These are phyloP conservation scores for Lumbricus terrestris DNA, from an alignment of 2,888 invertebrate species.

Conservation along the genomic window DNA sequence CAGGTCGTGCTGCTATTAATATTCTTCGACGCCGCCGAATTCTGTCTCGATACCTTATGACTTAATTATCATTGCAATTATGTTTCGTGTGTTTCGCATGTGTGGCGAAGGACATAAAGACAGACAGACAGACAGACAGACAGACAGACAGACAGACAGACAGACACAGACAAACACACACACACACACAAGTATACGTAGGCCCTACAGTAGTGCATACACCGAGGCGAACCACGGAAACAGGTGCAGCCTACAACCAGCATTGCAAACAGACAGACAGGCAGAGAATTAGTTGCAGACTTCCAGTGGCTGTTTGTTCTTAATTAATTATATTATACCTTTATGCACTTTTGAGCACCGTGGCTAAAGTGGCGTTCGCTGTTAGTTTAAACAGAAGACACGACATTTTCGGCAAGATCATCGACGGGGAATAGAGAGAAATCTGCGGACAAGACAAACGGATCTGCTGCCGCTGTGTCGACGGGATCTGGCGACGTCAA, in stretches of 20 bases:
- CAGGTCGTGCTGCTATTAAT: neutral
- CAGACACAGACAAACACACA: neutral
- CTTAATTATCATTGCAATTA: slow-evolving; percentile 16
- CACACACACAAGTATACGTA: no score
- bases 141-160: neutral
- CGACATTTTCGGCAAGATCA: neutral
- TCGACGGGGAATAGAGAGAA: neutral
- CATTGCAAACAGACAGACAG: no score
- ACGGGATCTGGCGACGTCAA: neutral
- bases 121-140: neutral
- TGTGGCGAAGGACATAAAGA: neutral
- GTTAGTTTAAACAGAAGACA: no score
- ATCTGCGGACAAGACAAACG: neutral
- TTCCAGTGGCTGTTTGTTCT: no score
- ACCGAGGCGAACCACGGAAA: no score
- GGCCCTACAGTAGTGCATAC: no score
- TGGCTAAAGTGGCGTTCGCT: no score
- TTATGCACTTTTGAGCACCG: no score
- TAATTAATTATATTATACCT: no score
- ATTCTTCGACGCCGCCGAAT: neutral
- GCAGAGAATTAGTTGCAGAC: no score
- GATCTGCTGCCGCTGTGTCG: neutral
- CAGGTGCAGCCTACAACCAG: no score
- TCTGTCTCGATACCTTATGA: neutral
- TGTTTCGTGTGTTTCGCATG: neutral